These are phyloP conservation scores for Carposina sasakii DNA, from an alignment of 1,140 invertebrate genomes.

Conservation along the genomic window DNA sequence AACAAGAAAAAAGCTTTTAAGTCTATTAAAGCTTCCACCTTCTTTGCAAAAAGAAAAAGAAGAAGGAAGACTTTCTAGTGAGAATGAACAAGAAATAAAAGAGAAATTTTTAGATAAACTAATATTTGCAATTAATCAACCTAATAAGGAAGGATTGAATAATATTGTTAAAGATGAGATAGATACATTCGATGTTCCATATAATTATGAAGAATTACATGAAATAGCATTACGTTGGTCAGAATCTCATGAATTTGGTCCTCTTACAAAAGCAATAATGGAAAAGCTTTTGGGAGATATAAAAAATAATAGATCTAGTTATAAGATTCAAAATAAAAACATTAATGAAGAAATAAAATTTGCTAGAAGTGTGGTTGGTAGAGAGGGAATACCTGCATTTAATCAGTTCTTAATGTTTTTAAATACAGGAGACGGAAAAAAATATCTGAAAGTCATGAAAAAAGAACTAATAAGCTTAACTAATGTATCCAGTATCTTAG, in stretches of 20 bases:
- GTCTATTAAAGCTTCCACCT: constrained; percentile 15
- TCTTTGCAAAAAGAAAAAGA: constrained; percentile 16
- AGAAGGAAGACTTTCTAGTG: constrained; percentile 14
- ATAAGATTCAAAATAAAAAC: constrained; percentile 14
- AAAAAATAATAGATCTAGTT: constrained; percentile 17
- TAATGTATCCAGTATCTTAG: constrained; percentile 29
- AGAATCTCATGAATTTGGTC: constrained; percentile 12
- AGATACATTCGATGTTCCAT: constrained; percentile 12
- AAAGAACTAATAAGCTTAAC: constrained; percentile 20
- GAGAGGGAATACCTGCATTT: constrained; percentile 17
- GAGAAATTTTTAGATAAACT: constrained; percentile 28
- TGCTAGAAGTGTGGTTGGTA: constrained; percentile 21
- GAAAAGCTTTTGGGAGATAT: constrained; percentile 14
- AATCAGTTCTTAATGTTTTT: constrained; percentile 21
- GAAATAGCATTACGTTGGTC: constrained; percentile 12
- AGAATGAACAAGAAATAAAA: constrained; percentile 13
- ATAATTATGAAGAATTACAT: constrained; percentile 38
- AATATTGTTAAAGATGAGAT: constrained; percentile 23
- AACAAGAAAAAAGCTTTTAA: constrained; percentile 21
- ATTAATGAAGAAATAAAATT: constrained; percentile 20
- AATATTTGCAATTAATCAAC: constrained; percentile 21
- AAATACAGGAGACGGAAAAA: constrained; percentile 20
- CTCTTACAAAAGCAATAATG: constrained; percentile 11
- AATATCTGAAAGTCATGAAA: constrained; percentile 19
- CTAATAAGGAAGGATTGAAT: no score